Evolutionary conservation across 2,797 vertebrate genomes (phyloP).

Genomic region (Tragopan temminckii): DNA sequence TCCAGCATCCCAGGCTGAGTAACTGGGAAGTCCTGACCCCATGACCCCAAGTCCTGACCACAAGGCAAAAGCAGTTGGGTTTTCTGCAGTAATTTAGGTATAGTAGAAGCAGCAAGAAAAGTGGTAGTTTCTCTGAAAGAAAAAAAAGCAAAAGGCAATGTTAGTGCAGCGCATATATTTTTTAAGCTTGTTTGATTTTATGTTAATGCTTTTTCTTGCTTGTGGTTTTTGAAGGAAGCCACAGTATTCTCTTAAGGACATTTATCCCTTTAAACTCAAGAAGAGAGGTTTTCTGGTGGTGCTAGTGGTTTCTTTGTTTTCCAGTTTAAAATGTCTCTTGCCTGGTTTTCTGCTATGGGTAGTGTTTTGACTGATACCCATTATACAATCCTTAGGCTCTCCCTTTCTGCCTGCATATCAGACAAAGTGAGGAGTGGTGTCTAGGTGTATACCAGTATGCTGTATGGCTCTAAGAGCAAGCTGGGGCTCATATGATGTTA

Average conservation of each 20-base stretch:
- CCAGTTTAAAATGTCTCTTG: background rate
- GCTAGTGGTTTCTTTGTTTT: slow-evolving; percentile 23
- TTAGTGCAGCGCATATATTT: background rate
- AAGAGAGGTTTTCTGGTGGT: background rate
- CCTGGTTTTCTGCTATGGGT: background rate
- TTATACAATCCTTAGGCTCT: background rate
- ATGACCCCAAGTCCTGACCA: too few relatives aligned
- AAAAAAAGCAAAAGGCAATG: background rate
- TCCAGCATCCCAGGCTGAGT: background rate
- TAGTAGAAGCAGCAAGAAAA: background rate
- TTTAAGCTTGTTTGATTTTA: slow-evolving; percentile 3
- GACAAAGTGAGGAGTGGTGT: background rate
- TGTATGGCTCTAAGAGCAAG: background rate
- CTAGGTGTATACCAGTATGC: background rate
- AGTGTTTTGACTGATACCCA: background rate
- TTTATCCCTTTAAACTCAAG: background rate
- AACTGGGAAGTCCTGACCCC: background rate
- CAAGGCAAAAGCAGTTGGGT: background rate
- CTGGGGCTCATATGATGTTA: background rate
- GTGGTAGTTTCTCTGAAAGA: background rate
- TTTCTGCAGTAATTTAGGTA: background rate
- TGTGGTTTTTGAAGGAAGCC: slow-evolving; percentile 23
- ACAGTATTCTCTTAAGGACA: background rate
- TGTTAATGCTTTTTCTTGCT: background rate
- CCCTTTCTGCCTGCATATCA: slow-evolving; percentile 5